Evolutionary conservation across 2,888 invertebrate species (phyloP).

Genomic region (Caenorhabditis panamensis): DNA sequence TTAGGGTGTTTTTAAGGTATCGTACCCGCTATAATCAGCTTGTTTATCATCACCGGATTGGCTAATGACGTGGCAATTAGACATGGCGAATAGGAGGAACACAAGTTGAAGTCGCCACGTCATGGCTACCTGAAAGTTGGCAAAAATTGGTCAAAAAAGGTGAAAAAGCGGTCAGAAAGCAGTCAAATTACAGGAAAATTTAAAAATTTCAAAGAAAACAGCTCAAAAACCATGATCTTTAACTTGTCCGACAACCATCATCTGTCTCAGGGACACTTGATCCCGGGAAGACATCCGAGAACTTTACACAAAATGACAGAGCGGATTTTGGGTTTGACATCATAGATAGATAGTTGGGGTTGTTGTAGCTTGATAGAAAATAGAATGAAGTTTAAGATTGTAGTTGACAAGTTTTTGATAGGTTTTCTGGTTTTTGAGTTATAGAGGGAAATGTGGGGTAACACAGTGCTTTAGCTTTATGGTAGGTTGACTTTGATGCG

Average conservation of each 20-base stretch:
- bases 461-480: too few relatives aligned
- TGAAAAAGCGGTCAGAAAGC: neutral
- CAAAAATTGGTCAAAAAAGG: neutral
- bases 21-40: slow-evolving; percentile 41
- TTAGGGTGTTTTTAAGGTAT: neutral
- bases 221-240: too few relatives aligned
- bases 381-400: too few relatives aligned
- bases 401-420: too few relatives aligned
- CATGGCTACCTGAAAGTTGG: slow-evolving; percentile 2
- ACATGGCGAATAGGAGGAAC: neutral
- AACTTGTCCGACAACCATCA: too few relatives aligned
- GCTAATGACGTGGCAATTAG: slow-evolving; percentile 21
- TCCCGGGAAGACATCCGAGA: neutral
- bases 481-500: too few relatives aligned
- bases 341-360: too few relatives aligned
- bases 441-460: too few relatives aligned
- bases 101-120: slow-evolving; percentile 18
- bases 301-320: neutral
- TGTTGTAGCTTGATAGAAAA: too few relatives aligned
- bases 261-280: neutral
- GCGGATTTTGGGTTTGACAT: too few relatives aligned
- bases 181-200: neutral
- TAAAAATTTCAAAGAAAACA: neutral
- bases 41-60: slow-evolving; percentile 7
- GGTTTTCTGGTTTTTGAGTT: too few relatives aligned